These are phyloP conservation scores for Seira musarum DNA, from an alignment of 2,888 invertebrate genomes.

Conservation along the genomic window DNA sequence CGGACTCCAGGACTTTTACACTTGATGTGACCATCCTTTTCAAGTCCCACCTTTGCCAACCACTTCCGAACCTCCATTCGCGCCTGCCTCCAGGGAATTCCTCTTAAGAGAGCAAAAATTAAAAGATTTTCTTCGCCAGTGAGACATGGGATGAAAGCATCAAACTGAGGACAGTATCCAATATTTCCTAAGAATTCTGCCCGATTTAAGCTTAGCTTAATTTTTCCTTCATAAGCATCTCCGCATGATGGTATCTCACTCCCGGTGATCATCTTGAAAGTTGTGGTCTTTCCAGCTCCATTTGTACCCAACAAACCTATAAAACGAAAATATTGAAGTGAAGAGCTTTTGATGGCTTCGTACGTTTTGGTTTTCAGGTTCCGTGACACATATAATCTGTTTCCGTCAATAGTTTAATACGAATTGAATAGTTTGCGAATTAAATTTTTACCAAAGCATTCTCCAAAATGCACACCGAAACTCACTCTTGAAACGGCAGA, in stretches of 20 bases:
- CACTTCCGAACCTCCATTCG: slow-evolving; percentile 51
- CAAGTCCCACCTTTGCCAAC: slow-evolving; percentile 64
- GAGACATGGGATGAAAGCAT: slow-evolving; percentile 84
- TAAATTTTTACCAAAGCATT: slow-evolving; percentile 73
- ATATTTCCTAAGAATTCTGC: slow-evolving; percentile 71
- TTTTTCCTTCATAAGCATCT: slow-evolving; percentile 70
- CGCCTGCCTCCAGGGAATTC: slow-evolving; percentile 73
- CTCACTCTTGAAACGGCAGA: slow-evolving; percentile 79
- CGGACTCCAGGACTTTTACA: slow-evolving; percentile 62
- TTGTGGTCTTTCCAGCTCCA: slow-evolving; percentile 74
- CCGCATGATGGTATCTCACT: slow-evolving; percentile 73
- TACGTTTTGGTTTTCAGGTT: too few species aligned
- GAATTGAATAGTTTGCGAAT: too few species aligned
- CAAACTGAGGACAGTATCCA: slow-evolving; percentile 94
- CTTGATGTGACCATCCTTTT: slow-evolving; percentile 55
- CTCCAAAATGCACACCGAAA: slow-evolving; percentile 77
- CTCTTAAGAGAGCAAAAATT: slow-evolving; percentile 82
- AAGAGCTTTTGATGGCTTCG: too few species aligned
- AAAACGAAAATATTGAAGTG: too few species aligned
- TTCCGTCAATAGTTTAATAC: too few species aligned
- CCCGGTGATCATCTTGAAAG: slow-evolving; percentile 76
- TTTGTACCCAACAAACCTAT: slow-evolving; percentile 54
- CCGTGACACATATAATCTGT: too few species aligned
- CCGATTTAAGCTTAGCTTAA: background rate
- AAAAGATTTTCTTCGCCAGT: slow-evolving; percentile 83